phyloP scores from a whole-genome alignment of 2,888 invertebrate genomes.

The Nomada lathburiana region DNA sequence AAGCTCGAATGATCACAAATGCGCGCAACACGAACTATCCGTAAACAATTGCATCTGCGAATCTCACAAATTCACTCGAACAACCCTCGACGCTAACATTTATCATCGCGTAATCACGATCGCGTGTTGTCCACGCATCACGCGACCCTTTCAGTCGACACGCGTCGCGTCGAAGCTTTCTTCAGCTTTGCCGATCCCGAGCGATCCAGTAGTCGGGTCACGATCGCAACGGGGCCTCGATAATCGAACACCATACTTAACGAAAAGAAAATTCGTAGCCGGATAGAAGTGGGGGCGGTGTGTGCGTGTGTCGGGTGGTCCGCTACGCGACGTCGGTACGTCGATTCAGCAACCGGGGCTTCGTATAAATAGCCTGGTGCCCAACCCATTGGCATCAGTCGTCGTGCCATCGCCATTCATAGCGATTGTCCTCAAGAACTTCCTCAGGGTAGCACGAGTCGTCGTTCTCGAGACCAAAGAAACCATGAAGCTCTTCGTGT shows the following conservation, averaged over 20 bases:
- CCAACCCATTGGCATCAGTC: constrained; percentile 82
- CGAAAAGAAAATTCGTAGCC: constrained; percentile 83
- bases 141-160: constrained; percentile 41
- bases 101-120: constrained; percentile 46
- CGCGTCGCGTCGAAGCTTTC: constrained; percentile 42
- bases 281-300: constrained; percentile 72
- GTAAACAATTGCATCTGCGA: constrained; percentile 34
- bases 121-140: constrained; percentile 44
- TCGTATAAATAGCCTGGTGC: constrained; percentile 82
- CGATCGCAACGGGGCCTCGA: constrained; percentile 81
- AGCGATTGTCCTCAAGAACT: constrained; percentile 61
- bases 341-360: constrained; percentile 67
- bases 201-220: constrained; percentile 75
- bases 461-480: constrained; percentile 2
- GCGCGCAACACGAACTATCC: constrained; percentile 27
- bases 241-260: constrained; percentile 84
- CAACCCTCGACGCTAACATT: too few relatives aligned
- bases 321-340: constrained; percentile 43
- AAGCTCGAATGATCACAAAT: too few relatives aligned
- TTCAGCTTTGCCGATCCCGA: constrained; percentile 41
- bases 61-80: not conserved
- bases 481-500: constrained; percentile 76
- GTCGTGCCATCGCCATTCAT: constrained; percentile 72
- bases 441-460: constrained; percentile 47
- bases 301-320: constrained; percentile 53